Conservation (phyloP, 2,888 invertebrate species). For the Beris morrisii region DNA sequence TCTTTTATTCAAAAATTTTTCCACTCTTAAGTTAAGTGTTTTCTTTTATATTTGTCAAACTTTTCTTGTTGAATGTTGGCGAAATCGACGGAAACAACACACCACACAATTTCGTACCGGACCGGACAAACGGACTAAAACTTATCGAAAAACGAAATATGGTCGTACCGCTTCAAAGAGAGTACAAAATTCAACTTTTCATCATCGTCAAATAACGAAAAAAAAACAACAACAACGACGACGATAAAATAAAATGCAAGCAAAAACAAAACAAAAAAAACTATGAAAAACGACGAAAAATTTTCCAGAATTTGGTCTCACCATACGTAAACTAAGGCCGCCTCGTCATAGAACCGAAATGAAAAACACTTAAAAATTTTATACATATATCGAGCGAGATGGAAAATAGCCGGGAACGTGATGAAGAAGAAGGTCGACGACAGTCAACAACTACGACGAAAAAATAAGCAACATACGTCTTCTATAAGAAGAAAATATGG, state of each 20-base stretch:
- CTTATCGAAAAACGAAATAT: too few species aligned
- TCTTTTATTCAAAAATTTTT: too few species aligned
- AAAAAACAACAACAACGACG: background rate
- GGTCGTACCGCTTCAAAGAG: too few species aligned
- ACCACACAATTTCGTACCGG: too few species aligned
- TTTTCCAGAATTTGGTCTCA: slow-evolving; percentile 24
- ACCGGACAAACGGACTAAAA: too few species aligned
- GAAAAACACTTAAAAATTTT: slow-evolving; percentile 28
- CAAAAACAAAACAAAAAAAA: background rate
- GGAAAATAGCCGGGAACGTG: slow-evolving; percentile 6
- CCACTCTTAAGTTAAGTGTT: too few species aligned
- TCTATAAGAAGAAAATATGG: slow-evolving; percentile 25
- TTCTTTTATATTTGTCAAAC: too few species aligned
- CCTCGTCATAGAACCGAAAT: slow-evolving; percentile 30
- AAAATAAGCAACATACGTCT: slow-evolving; percentile 10
- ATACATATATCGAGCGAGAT: slow-evolving; percentile 27
- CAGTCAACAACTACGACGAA: background rate
- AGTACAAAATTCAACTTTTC: too few species aligned
- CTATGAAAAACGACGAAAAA: slow-evolving; percentile 12
- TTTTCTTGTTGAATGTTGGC: too few species aligned
- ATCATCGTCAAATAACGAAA: slow-evolving; percentile 11
- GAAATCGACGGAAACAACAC: too few species aligned
- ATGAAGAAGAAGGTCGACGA: slow-evolving; percentile 4
- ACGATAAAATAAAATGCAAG: background rate
- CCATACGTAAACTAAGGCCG: slow-evolving; percentile 28